phyloP scores from a whole-genome alignment of 1,140 invertebrate genomes.

The Eupristina koningsbergeri region DNA sequence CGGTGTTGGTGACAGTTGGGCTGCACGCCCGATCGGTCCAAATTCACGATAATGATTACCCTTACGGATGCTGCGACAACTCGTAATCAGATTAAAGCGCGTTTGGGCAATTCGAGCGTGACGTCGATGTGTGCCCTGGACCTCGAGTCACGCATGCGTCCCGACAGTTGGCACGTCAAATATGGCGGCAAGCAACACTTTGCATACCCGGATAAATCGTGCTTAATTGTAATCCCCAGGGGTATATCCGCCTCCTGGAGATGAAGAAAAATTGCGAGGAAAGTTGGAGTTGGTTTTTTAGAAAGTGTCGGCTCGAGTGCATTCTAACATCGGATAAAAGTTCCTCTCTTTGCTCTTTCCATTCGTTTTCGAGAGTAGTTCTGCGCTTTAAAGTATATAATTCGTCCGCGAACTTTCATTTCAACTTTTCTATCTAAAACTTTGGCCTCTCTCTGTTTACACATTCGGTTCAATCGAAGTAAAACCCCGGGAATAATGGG shows the following conservation, averaged over 20 bases:
- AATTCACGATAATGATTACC: not conserved
- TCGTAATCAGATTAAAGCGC: not conserved
- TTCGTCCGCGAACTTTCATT: not conserved
- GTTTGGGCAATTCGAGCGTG: too few species aligned
- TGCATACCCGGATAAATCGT: not conserved
- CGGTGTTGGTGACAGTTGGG: not conserved
- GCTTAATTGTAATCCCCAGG: too few species aligned
- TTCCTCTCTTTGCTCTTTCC: not conserved
- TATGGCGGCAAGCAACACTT: not conserved
- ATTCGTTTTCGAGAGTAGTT: too few species aligned
- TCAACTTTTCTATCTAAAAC: not conserved
- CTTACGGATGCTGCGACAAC: not conserved
- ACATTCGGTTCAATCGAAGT: not conserved
- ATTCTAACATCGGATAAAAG: not conserved
- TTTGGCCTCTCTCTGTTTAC: not conserved
- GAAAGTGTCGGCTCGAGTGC: not conserved
- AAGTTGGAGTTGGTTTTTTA: too few species aligned
- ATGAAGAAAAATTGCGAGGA: too few species aligned
- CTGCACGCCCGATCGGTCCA: not conserved
- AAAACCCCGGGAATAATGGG: not conserved
- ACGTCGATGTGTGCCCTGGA: too few species aligned
- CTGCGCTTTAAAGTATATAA: not conserved
- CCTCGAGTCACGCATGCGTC: slow-evolving; percentile 24
- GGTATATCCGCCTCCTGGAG: too few species aligned
- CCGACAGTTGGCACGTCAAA: slow-evolving; percentile 2